These are phyloP conservation scores for Volucella bombylans DNA, from an alignment of 2,888 invertebrate species.

Conservation along the genomic window DNA sequence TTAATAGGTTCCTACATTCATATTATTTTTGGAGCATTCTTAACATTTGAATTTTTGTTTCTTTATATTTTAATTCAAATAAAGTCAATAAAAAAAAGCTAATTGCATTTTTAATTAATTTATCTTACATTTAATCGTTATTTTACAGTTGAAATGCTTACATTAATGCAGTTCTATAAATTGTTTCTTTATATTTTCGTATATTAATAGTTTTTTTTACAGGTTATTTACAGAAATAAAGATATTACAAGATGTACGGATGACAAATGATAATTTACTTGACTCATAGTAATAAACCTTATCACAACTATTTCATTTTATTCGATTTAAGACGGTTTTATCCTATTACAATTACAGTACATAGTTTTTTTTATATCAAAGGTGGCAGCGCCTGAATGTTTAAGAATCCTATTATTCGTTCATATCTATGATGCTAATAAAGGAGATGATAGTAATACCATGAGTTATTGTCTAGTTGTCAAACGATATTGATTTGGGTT, in stretches of 20 bases:
- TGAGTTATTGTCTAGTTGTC: constrained; percentile 55
- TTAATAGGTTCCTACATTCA: too few species aligned
- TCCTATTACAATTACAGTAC: constrained; percentile 49
- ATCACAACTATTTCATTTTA: constrained; percentile 18
- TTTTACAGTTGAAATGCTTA: too few species aligned
- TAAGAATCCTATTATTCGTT: constrained; percentile 31
- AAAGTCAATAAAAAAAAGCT: too few species aligned
- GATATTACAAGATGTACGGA: constrained; percentile 50
- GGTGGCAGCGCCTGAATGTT: constrained; percentile 49
- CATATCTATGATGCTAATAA: constrained; percentile 34
- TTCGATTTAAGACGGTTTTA: constrained; percentile 25
- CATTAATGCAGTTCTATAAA: too few species aligned
- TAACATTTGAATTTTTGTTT: too few species aligned
- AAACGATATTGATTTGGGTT: constrained; percentile 60
- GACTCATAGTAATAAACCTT: constrained; percentile 39
- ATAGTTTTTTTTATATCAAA: constrained; percentile 40
- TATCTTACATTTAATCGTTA: too few species aligned
- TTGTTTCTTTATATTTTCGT: too few species aligned
- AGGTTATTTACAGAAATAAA: constrained; percentile 55
- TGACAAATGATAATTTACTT: constrained; percentile 48
- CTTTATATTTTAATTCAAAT: too few species aligned
- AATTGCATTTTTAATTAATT: too few species aligned
- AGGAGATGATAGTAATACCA: constrained; percentile 31
- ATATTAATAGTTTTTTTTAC: constrained; percentile 36
- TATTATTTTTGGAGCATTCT: too few species aligned